Evolutionary conservation across 2,888 invertebrate genomes (phyloP).

Genomic region (Drosophila macrospina): DNA sequence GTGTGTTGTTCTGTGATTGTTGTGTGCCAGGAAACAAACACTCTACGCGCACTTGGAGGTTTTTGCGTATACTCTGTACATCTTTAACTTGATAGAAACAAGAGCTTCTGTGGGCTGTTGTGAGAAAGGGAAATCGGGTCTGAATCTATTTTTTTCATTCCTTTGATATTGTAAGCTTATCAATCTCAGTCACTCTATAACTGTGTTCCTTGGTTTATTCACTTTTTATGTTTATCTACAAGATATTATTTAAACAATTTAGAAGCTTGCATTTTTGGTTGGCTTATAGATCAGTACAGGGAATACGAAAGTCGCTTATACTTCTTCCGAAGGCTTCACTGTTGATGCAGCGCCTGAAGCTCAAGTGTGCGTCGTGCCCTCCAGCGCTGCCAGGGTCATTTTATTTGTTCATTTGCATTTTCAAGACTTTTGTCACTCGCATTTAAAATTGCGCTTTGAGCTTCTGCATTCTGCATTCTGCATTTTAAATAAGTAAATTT

Average conservation of each 20-base stretch:
- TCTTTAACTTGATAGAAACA: not conserved
- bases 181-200: no score
- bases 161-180: no score
- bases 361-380: slow-evolving; percentile 68
- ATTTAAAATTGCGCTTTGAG: slow-evolving; percentile 18
- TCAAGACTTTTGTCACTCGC: slow-evolving; percentile 51
- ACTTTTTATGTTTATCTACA: no score
- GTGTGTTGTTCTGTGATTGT: slow-evolving; percentile 30
- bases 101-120: not conserved
- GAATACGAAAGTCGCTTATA: slow-evolving; percentile 3
- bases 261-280: no score
- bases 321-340: slow-evolving; percentile 30
- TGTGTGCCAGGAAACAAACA: slow-evolving; percentile 76
- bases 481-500: slow-evolving; percentile 54
- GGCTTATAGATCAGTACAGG: not conserved
- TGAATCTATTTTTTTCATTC: no score
- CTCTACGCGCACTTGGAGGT: slow-evolving; percentile 59
- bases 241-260: no score
- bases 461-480: slow-evolving; percentile 26
- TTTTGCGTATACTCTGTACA: slow-evolving; percentile 30
- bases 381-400: slow-evolving; percentile 71
- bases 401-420: slow-evolving; percentile 76
- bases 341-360: slow-evolving; percentile 45
- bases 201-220: no score
- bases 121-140: no score